These are phyloP conservation scores for Teleiodes luculella DNA, from an alignment of 2,888 invertebrate genomes.

Conservation along the genomic window DNA sequence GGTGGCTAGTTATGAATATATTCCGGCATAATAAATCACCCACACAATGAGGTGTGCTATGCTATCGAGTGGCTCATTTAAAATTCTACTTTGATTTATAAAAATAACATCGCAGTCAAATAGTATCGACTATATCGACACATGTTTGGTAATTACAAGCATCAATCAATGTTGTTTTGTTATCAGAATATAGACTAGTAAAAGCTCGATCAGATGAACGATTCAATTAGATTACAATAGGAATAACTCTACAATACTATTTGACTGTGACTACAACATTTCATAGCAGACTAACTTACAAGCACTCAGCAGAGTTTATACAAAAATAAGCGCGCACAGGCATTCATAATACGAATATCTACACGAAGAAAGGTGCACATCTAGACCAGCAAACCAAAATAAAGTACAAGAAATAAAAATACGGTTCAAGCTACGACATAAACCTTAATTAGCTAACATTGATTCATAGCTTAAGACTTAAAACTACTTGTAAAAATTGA, in stretches of 20 bases:
- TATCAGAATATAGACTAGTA: background rate
- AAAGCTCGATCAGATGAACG: no score
- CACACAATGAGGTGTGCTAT: conserved; percentile 39
- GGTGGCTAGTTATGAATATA: conserved; percentile 28
- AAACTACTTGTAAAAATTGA: conserved; percentile 13
- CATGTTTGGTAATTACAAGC: background rate
- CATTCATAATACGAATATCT: conserved; percentile 12
- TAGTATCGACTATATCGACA: background rate
- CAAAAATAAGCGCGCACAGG: conserved; percentile 18
- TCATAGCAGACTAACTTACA: conserved; percentile 13
- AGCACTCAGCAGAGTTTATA: conserved; percentile 19
- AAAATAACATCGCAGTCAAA: conserved; percentile 16
- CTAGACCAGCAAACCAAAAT: conserved; percentile 16
- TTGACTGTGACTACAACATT: conserved; percentile 15
- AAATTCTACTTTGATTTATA: conserved; percentile 10
- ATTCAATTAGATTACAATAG: no score
- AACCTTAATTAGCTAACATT: conserved; percentile 17
- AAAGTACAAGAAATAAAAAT: conserved; percentile 8
- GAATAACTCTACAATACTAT: background rate
- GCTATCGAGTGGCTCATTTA: conserved; percentile 23
- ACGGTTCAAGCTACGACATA: conserved; percentile 15
- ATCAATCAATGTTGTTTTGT: background rate
- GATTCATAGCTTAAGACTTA: conserved; percentile 16
- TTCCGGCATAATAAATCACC: conserved; percentile 33
- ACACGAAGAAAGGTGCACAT: conserved; percentile 12